Conservation (phyloP, 1,140 invertebrate species). For the Apis mellifera region Amel_HAv3.1 CM009937.2:11862001-11862500, state of each 20-base stretch:
- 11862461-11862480: not conserved
- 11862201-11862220: conserved; percentile 81
- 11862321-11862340: conserved; percentile 72
- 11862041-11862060: not conserved
- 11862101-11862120: conserved; percentile 40
- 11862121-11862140: conserved; percentile 64
- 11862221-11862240: conserved; percentile 77
- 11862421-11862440: conserved; percentile 30
- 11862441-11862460: no score
- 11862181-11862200: conserved; percentile 65
- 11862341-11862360: conserved; percentile 60
- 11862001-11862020: not conserved
- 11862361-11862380: conserved; percentile 43
- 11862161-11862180: conserved; percentile 53
- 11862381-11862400: not conserved
- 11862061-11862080: conserved; percentile 2
- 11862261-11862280: conserved; percentile 73
- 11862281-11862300: conserved; percentile 79
- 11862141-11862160: conserved; percentile 77
- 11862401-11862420: no score
- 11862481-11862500: conserved; percentile 65
- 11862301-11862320: conserved; percentile 75
- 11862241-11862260: conserved; percentile 73
- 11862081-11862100: conserved; percentile 64
- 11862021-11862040: conserved; percentile 2